Base-by-base conservation (phyloP, 2,113 vertebrate species). In the Aptenodytes forsteri region DNA sequence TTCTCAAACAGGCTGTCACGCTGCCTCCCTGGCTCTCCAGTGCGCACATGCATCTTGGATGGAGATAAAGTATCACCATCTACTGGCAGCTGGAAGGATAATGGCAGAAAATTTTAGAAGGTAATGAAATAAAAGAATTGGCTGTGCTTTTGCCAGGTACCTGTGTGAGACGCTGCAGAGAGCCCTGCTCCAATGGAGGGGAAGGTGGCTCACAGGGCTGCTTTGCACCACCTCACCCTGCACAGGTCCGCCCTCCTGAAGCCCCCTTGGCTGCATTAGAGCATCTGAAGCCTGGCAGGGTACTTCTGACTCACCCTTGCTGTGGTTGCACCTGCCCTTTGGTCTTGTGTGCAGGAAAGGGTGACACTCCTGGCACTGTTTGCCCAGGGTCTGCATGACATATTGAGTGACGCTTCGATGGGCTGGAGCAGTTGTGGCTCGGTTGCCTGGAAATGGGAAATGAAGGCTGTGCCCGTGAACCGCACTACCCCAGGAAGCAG, bases 31-130 rank as follows among this genome's bases (percentile, higher is more conserved):
- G 58, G 1, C 42, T 61, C 56, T 40, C 30, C 59, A 9, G 12
- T 0, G 27, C 19, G 20, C 14, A 6, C 36, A 8, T 2, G 26
- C 30, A 58, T 23, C 55, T 80, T 42, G 12, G 47, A 32, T 61
- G 70, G 34, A 96, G 80, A 97, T 92, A 56, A 91, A 87, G 84
- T 10, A 94, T 84, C 91, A 38, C 95, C 92, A 93, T 89, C 96
- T 98, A 54, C 96, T 73, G 96, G 96, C 7, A 7, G 56, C 82
- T 72, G 61, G 19, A 90, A 91, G 93, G 47, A 97, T 93, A 65
- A 96, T 73, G 9, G 44, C 67, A 66, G 79, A 47, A 61, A 11
- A 66, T 47, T 16, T 67, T 11, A 25, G 64, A 17, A 62, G 42
- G 23, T 32, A 29, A n/a, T 23, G n/a, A 65, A 25, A 55, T 36